Evolutionary conservation across 2,888 invertebrate genomes (phyloP), one percentile per base, ranked within the genome.

Genomic region (Drosophila stalkeri): DNA sequence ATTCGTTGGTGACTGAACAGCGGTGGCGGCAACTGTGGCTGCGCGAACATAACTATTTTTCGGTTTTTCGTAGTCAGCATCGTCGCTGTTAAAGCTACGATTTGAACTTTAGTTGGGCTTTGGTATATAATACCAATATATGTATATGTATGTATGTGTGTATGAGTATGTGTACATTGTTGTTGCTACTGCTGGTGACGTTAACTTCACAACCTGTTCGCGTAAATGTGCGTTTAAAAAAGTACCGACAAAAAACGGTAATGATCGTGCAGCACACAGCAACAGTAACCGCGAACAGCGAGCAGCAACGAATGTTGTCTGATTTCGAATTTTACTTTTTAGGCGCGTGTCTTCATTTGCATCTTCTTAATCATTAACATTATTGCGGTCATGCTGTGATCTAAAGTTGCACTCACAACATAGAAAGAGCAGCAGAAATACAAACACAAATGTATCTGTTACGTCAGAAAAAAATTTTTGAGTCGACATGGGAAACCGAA

Each of bases 181-280:
- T 67, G 69, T 35, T 52, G 61, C n/a, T 47, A 74, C 59, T 54
- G 51, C 52, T 61, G 65, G 47, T 47, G 74, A 59, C 44, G 77
- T 67, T 68, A 65, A 65, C 73, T 73, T 80, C 79, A 82, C 87
- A 88, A 90, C 87, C 90, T 90, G 88, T 89, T 88, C 78, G 83
- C 77, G 72, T 75, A 73, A 86, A 82, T 76, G 80, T 79, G 76
- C 72, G 72, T 72, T 87, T 87, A 81, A 84, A 90, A 80, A 88
- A 86, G 69, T 82, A 81, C 83, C 89, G 78, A 86, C 77, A 86
- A 78, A 71, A 71, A 86, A 84, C 81, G 84, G 81, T 83, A 86
- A 86, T 83, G 81, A 84, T 81, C 72, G 72, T 75, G 75, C 72
- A 82, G 66, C 59, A 31, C 69, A 59, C 51, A 60, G 64, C 68